These are phyloP conservation scores for Julus scanicus DNA, from an alignment of 2,888 invertebrate genomes.

Conservation along the genomic window DNA sequence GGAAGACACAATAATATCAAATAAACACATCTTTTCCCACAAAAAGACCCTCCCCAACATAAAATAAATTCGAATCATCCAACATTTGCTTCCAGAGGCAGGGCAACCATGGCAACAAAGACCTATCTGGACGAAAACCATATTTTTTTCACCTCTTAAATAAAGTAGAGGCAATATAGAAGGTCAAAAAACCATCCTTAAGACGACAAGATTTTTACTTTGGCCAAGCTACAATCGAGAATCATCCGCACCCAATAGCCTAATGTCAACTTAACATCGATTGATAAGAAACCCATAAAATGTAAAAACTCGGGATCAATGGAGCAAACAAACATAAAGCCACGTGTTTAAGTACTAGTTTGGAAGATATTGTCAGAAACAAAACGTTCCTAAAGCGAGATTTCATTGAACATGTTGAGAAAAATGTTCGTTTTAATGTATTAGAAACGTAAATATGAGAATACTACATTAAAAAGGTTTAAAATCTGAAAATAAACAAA, in stretches of 20 bases:
- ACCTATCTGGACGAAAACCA: constrained; percentile 17
- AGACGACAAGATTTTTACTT: background rate
- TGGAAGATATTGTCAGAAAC: too few species aligned
- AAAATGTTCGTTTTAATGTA: too few species aligned
- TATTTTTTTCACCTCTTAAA: background rate
- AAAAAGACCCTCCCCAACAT: background rate
- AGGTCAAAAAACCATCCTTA: background rate
- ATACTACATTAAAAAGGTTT: too few species aligned
- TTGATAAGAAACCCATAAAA: background rate
- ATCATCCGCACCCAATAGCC: background rate
- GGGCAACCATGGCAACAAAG: constrained; percentile 3
- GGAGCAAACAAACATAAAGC: background rate
- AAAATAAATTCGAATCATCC: constrained; percentile 19
- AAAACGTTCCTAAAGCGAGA: too few species aligned
- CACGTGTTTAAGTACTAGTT: background rate
- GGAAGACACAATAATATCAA: background rate
- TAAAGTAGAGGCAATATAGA: background rate
- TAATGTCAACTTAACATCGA: background rate
- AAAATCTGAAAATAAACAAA: too few species aligned
- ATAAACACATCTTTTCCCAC: background rate
- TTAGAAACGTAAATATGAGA: too few species aligned
- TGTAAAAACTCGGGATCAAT: background rate
- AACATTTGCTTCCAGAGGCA: background rate
- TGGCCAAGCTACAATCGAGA: background rate
- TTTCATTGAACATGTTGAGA: too few species aligned